phyloP scores from a whole-genome alignment of 2,113 vertebrate species.

The Aspidoscelis tigris region DNA sequence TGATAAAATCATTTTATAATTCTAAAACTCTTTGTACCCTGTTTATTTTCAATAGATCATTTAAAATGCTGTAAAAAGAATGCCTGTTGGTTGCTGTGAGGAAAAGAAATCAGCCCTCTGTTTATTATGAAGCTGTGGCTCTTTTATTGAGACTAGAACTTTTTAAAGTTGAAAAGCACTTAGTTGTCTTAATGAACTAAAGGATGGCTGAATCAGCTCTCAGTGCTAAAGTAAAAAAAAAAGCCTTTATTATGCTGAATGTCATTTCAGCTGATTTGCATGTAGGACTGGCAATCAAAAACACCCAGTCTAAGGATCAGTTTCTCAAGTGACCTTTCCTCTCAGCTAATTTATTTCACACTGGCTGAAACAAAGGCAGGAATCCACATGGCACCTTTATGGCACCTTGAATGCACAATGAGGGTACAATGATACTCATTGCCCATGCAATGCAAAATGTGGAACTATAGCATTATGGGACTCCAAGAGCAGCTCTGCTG shows the following conservation, averaged over 20 bases:
- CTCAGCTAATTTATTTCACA: neutral
- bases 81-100: constrained; percentile 15
- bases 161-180: constrained; percentile 28
- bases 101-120: constrained; percentile 44
- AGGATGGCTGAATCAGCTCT: neutral
- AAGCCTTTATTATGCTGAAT: neutral
- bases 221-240: neutral
- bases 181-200: neutral
- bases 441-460: too few relatives aligned
- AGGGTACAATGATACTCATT: too few relatives aligned
- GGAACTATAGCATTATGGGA: too few relatives aligned
- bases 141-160: neutral
- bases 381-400: too few relatives aligned
- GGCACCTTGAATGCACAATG: too few relatives aligned
- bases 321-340: neutral
- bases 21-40: too few relatives aligned
- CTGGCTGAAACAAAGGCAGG: neutral
- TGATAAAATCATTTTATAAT: too few relatives aligned
- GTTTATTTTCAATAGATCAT: too few relatives aligned
- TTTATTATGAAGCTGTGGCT: constrained; percentile 51
- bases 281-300: neutral
- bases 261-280: neutral
- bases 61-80: too few relatives aligned
- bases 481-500: too few relatives aligned
- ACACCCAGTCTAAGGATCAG: neutral